Conservation (phyloP, 2,113 vertebrate species). For the Synodontis membranacea region DNA sequence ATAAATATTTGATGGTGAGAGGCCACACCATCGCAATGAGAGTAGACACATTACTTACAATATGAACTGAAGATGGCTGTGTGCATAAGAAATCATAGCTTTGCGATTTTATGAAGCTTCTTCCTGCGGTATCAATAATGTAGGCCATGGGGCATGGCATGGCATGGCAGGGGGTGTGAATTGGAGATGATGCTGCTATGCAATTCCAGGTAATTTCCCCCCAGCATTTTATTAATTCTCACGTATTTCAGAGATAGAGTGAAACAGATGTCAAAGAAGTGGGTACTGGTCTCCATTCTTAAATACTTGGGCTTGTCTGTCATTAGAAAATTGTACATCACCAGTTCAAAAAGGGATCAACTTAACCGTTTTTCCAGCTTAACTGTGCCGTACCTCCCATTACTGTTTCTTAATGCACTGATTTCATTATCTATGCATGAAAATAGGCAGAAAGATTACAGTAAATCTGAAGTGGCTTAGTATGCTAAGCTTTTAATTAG, state of each 20-base stretch:
- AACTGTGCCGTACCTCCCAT: slow-evolving; percentile 35
- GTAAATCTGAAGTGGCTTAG: background rate
- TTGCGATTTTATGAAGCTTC: slow-evolving; percentile 73
- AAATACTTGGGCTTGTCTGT: slow-evolving; percentile 66
- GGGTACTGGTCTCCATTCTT: slow-evolving; percentile 59
- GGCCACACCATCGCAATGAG: slow-evolving; percentile 50
- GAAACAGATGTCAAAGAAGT: slow-evolving; percentile 65
- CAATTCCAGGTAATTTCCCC: slow-evolving; percentile 43
- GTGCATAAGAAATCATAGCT: slow-evolving; percentile 54
- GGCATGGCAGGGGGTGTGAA: slow-evolving; percentile 56
- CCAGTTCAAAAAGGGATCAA: slow-evolving; percentile 52
- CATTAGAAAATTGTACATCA: slow-evolving; percentile 64
- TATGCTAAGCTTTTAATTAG: background rate
- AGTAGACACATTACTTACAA: slow-evolving; percentile 44
- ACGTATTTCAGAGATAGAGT: slow-evolving; percentile 23
- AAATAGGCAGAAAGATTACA: background rate
- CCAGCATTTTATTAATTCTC: slow-evolving; percentile 3
- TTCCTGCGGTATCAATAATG: slow-evolving; percentile 70
- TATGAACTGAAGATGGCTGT: slow-evolving; percentile 38
- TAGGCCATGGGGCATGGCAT: slow-evolving; percentile 60
- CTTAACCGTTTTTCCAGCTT: background rate
- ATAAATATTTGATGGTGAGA: slow-evolving; percentile 74
- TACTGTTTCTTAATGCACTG: background rate
- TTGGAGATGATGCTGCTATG: slow-evolving; percentile 52
- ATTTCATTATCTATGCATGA: background rate